Percentiles rank a stretch among this genome's conserved stretches.
Conservation (phyloP, 2,797 vertebrate species). For the Pseudochromis fuscus region DNA sequence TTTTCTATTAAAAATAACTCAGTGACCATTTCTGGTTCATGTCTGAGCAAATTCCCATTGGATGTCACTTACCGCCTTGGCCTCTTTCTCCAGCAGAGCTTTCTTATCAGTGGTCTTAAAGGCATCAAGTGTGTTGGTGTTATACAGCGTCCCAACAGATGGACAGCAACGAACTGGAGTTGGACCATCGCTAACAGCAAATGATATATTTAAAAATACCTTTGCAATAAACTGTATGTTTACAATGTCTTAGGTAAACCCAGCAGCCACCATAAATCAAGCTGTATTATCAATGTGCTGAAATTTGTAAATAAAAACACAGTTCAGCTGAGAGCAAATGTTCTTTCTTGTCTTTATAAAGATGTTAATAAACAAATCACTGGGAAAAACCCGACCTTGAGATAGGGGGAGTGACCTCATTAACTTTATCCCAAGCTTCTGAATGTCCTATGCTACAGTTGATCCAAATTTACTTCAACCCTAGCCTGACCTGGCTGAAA, state of each 20-base stretch:
- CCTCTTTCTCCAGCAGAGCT: constrained; percentile 90
- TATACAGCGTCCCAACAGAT: constrained; percentile 89
- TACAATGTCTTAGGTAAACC: not conserved
- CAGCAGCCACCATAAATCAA: not conserved
- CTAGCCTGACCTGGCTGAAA: not conserved
- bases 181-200: constrained; percentile 80
- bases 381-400: not conserved
- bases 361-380: not conserved
- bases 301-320: not conserved
- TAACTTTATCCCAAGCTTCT: not conserved
- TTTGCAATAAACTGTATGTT: not conserved
- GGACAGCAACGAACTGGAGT: constrained; percentile 91
- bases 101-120: constrained; percentile 95
- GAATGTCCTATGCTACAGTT: not conserved
- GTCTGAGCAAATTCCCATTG: not conserved
- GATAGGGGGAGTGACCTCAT: not conserved
- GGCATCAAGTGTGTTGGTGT: constrained; percentile 95
- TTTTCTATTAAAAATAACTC: not conserved
- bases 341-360: not conserved
- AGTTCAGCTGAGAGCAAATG: not conserved
- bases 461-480: not conserved
- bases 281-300: not conserved
- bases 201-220: not conserved
- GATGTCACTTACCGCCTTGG: constrained; percentile 86
- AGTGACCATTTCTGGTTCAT: not conserved